Conservation (phyloP, 2,888 invertebrate genomes). For the Scelioninae gen. 2 region DNA sequence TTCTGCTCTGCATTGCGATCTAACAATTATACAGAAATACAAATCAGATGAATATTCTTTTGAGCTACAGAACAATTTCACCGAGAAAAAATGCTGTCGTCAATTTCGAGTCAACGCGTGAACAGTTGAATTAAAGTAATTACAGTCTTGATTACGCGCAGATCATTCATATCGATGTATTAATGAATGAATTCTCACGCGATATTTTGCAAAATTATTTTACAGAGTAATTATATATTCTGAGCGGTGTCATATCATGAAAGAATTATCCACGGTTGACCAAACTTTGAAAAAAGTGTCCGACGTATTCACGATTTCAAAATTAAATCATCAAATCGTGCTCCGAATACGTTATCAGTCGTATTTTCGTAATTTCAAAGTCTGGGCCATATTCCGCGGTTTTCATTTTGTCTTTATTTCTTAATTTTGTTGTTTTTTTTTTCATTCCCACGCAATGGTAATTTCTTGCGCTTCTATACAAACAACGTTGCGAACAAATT, state of each 20-base stretch:
- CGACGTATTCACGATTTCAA: conserved; percentile 12
- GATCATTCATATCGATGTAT: conserved; percentile 14
- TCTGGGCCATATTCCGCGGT: conserved; percentile 5
- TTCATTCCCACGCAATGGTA: conserved; percentile 38
- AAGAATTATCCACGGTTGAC: conserved; percentile 9
- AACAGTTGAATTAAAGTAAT: conserved; percentile 17
- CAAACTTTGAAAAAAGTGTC: conserved; percentile 40
- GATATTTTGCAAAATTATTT: conserved; percentile 25
- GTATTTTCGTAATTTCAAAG: background rate
- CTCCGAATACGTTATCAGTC: conserved; percentile 35
- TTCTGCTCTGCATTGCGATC: conserved; percentile 2
- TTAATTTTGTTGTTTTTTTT: conserved; percentile 24
- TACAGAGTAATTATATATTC: conserved; percentile 8
- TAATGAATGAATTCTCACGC: conserved; percentile 28
- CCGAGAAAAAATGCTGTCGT: conserved; percentile 1
- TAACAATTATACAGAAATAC: background rate
- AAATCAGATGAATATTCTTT: background rate
- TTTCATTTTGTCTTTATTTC: no score
- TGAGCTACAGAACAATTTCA: conserved; percentile 5
- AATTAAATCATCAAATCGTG: conserved; percentile 33
- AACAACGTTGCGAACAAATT: conserved; percentile 30
- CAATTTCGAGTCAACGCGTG: background rate
- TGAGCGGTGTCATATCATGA: conserved; percentile 22
- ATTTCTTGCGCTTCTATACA: conserved; percentile 35
- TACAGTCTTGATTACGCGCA: conserved; percentile 5